phyloP scores from a whole-genome alignment of 2,888 invertebrate species.

The Beris morrisii region DNA sequence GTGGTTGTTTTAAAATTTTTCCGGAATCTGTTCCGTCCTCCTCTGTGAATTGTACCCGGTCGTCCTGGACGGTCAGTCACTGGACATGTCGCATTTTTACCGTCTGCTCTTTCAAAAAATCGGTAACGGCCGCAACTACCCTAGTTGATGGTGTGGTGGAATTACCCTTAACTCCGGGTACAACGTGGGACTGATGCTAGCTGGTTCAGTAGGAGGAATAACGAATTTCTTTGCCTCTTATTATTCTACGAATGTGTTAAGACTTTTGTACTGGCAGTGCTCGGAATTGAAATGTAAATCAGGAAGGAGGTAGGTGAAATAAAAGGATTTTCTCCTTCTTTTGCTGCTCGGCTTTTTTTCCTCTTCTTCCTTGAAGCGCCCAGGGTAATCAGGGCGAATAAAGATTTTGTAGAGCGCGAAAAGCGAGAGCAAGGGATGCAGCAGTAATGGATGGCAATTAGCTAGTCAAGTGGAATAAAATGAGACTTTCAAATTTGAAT shows the following conservation, averaged over 20 bases:
- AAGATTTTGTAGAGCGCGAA: constrained; percentile 8
- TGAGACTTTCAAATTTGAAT: constrained; percentile 29
- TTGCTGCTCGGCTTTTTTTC: constrained; percentile 6
- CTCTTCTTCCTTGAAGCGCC: not conserved
- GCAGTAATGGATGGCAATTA: constrained; percentile 25
- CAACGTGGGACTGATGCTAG: not conserved
- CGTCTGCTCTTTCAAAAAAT: not conserved
- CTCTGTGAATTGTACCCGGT: not conserved
- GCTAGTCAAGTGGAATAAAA: constrained; percentile 25
- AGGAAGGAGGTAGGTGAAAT: constrained; percentile 11
- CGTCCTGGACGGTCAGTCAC: not conserved
- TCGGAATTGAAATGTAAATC: constrained; percentile 30
- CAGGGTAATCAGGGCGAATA: constrained; percentile 16
- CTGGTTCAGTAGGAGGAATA: constrained; percentile 3
- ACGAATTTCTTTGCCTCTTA: constrained; percentile 23
- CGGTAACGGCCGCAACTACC: not conserved
- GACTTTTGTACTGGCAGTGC: constrained; percentile 8
- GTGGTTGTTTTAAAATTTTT: constrained; percentile 29
- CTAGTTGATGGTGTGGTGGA: not conserved
- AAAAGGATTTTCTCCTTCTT: constrained; percentile 14
- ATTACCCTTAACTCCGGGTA: not conserved
- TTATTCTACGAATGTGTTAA: constrained; percentile 29
- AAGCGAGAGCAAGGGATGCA: not conserved
- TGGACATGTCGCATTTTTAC: constrained; percentile 16
- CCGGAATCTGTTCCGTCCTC: constrained; percentile 15